phyloP scores from a whole-genome alignment of 2,888 invertebrate genomes.

The Lepidonotus clava region DNA sequence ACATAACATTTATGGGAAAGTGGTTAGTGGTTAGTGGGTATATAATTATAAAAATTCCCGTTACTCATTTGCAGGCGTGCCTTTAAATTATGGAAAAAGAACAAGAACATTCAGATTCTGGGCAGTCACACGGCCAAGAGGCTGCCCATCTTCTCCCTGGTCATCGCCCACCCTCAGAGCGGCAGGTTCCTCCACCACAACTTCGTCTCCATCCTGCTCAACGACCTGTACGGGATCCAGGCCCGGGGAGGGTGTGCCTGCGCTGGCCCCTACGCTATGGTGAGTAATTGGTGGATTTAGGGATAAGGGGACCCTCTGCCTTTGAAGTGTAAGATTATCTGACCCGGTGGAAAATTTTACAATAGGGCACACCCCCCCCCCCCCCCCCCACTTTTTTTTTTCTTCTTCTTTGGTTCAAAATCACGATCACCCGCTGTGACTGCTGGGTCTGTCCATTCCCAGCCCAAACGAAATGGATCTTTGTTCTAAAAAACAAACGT shows the following conservation, averaged over 20 bases:
- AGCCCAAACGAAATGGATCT: no score
- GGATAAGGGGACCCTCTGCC: not conserved
- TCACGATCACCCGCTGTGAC: no score
- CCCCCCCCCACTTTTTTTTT: no score
- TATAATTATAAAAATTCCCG: no score
- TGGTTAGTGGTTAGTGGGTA: no score
- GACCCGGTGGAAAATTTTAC: no score
- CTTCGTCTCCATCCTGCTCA: conserved; percentile 91
- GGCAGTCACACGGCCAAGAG: conserved; percentile 82
- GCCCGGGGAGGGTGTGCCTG: conserved; percentile 84
- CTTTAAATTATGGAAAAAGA: conserved; percentile 83
- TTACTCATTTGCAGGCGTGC: conserved; percentile 67
- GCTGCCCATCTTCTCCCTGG: conserved; percentile 91
- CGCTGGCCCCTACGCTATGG: conserved; percentile 88
- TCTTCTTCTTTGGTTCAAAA: no score
- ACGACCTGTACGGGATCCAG: conserved; percentile 95
- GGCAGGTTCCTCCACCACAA: conserved; percentile 93
- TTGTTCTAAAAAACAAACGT: no score
- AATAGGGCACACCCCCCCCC: no score
- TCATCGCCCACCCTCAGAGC: conserved; percentile 88
- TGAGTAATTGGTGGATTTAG: conserved; percentile 59
- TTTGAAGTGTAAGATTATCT: no score
- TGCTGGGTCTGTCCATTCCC: no score
- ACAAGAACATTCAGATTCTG: conserved; percentile 84
- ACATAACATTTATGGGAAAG: no score